Base-by-base conservation (phyloP, 2,888 invertebrate genomes). In the Teleiodes luculella region DNA sequence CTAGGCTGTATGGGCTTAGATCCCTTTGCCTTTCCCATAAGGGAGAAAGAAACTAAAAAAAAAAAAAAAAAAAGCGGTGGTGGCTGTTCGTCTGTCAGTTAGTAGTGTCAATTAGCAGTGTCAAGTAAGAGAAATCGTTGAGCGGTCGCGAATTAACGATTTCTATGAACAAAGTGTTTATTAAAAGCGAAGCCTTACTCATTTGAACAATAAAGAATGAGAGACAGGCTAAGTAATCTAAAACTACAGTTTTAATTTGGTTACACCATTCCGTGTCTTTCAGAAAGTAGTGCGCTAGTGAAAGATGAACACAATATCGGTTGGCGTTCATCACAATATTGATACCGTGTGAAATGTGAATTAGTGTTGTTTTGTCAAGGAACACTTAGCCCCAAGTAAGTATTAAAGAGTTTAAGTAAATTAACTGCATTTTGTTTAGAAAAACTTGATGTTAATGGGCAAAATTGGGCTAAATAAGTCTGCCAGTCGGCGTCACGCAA, bases 311-410 rank as follows among this genome's bases (percentile, higher is more conserved):
- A 71, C 68, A 78, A 78, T 79, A 80, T 75, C 64, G 8, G 10
- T 70, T 63, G 64, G 70, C 75, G 70, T 77, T 76, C 67, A 65
- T 71, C 67, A 72, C 71, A 62, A 74, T 61, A 67, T 65, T 67
- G 70, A 73, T 64, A 66, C 67, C 73, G 59, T 68, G 83, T 78
- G 81, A 82, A 83, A 83, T 85, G 83, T 86, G 82, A 79, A 74
- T 65, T 70, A 74, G 73, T 80, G 76, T 55, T 61, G 55, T 61
- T 56, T 66, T 68, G 72, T 55, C 65, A 69, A 74, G 74, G 75
- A 80, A 74, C 75, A 57, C 57, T 56, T 52, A 66, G 67, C 68
- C 66, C 57, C 56, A 67, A 67, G 83, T 83, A 70, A 79, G 86
- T 84, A 67, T 62, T 16, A 11, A 31, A 24, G 3, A 3, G 14